phyloP scores from a whole-genome alignment of 2,113 vertebrate genomes.

The Triplophysa siluroides region DNA sequence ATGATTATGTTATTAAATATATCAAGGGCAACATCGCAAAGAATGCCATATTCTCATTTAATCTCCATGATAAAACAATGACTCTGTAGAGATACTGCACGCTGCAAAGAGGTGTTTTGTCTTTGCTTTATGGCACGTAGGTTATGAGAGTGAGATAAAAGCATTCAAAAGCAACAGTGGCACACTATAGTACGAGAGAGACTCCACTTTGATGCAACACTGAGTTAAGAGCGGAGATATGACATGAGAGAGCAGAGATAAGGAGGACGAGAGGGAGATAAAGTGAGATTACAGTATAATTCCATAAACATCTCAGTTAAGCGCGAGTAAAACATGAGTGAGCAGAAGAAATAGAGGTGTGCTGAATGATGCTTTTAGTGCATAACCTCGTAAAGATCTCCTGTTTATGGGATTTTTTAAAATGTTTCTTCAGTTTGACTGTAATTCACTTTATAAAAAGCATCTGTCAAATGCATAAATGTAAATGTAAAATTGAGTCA shows the following conservation, averaged over 20 bases:
- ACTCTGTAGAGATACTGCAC: neutral
- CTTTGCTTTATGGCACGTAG: conserved; percentile 17
- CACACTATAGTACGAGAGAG: conserved; percentile 1
- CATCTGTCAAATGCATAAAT: too few species aligned
- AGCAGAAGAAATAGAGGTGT: neutral
- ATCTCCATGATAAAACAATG: conserved; percentile 29
- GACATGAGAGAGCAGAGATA: neutral
- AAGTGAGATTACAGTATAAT: neutral
- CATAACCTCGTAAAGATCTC: neutral
- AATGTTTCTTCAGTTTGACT: too few species aligned
- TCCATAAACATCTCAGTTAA: conserved; percentile 26
- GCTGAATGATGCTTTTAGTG: neutral
- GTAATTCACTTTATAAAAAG: too few species aligned
- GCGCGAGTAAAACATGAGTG: neutral
- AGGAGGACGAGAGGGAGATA: conserved; percentile 3
- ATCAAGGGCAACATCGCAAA: neutral
- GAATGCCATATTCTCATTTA: conserved; percentile 5
- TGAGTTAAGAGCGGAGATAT: conserved; percentile 31
- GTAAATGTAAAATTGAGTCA: too few species aligned
- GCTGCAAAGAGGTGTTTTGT: conserved; percentile 42
- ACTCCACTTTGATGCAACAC: conserved; percentile 26
- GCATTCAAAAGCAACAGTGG: conserved; percentile 28
- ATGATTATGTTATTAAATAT: neutral
- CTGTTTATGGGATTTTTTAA: neutral
- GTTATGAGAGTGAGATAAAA: conserved; percentile 42